Evolutionary conservation across 2,888 invertebrate species (phyloP), one percentile per base, ranked within the genome.

Genomic region (Smittia aterrima): DNA sequence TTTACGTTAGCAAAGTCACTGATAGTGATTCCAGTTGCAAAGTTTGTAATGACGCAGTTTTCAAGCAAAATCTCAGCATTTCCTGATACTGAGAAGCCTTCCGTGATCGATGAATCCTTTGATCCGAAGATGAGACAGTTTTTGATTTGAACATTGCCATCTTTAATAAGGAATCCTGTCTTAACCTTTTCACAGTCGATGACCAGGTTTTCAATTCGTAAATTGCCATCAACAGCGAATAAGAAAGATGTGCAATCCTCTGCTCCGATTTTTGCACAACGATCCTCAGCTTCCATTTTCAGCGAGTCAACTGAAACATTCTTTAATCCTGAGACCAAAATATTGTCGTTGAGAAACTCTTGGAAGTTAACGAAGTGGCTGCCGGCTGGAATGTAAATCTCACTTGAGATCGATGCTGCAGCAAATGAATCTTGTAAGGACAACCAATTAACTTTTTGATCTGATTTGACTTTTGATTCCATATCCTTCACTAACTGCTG

Each of bases 91-190:
- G 66, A 85, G 85, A n/a, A 87, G 82, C 25, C 88, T 82, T 22
- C 86, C 87, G 77, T 86, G 84, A 77, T 85, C 85, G 1, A 85
- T 85, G 4, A 85, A 84, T 1, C 85, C 85, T 58, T 81, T 80
- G 47, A 83, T 1, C 85, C 86, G 53, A 84, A 77, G 66, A 88
- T 79, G 76, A 80, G 83, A 77, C 88, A 88, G 76, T 85, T 85
- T 62, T 80, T 82, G 70, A 88, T 77, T 13, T 79, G 80, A 0
- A 86, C 78, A 24, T 79, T 82, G 13, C 88, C 87, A 76, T 80
- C 80, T 71, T 87, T 83, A 6, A 85, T 79, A 13, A 86, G 77
- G 70, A 87, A 81, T 9, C 85, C 87, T 66, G 84, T 84, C 71
- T 85, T 85, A 6, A 86, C 83, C 18, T 83, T 82, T 32, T 81